Evolutionary conservation across 2,113 vertebrate species (phyloP).

Genomic region (Thryonomys swinderianus): DNA sequence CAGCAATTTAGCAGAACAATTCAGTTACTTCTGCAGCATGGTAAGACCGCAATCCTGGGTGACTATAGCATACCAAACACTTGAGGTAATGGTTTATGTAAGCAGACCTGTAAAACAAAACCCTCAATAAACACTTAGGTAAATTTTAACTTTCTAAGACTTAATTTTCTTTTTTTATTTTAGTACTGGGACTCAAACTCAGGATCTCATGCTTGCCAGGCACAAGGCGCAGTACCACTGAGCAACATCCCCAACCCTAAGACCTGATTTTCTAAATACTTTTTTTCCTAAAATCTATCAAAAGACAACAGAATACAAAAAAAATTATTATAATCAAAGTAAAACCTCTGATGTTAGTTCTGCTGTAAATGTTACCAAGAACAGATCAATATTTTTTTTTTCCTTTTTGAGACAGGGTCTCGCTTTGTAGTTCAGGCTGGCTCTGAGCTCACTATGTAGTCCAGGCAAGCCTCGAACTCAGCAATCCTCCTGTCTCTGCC

Average conservation of each 20-base stretch:
- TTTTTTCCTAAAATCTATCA: background rate
- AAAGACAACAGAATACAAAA: background rate
- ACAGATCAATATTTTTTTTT: background rate
- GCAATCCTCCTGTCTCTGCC: too few relatives aligned
- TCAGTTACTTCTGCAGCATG: background rate
- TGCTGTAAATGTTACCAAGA: background rate
- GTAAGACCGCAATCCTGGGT: background rate
- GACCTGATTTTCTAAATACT: background rate
- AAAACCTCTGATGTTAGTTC: background rate
- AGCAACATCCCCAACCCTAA: background rate
- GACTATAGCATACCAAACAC: too few relatives aligned
- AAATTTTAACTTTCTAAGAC: background rate
- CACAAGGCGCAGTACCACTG: too few relatives aligned
- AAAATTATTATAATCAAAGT: background rate
- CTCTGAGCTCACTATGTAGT: too few relatives aligned
- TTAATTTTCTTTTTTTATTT: background rate
- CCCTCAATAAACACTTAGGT: background rate
- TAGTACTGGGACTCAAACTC: too few relatives aligned
- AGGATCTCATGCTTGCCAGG: too few relatives aligned
- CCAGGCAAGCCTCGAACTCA: too few relatives aligned
- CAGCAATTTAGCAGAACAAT: background rate
- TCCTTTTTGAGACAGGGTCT: too few relatives aligned
- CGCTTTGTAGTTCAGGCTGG: too few relatives aligned
- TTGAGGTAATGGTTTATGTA: background rate
- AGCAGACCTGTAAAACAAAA: background rate